Evolutionary conservation across 2,888 invertebrate species (phyloP).

Genomic region (Drosophila meridionalis): DNA sequence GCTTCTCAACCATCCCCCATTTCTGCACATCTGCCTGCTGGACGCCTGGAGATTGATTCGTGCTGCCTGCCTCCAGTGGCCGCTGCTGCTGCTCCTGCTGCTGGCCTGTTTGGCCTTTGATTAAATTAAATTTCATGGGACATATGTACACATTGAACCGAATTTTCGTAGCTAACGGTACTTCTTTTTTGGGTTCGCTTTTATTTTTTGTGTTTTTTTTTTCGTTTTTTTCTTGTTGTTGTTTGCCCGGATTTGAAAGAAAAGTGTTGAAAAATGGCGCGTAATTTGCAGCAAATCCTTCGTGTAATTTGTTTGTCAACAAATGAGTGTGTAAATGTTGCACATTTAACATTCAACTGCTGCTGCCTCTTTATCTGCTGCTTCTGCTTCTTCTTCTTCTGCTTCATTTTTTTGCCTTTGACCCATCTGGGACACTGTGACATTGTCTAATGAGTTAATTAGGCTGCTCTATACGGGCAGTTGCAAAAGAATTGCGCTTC

Average conservation of each 20-base stretch:
- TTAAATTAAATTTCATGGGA: constrained; percentile 83
- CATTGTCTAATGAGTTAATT: constrained; percentile 79
- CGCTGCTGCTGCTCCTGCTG: constrained; percentile 7
- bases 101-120: constrained; percentile 80
- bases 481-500: constrained; percentile 21
- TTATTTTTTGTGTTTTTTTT: background rate
- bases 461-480: constrained; percentile 65
- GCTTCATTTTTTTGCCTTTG: constrained; percentile 2
- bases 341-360: constrained; percentile 65
- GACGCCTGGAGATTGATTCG: constrained; percentile 82
- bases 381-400: constrained; percentile 6
- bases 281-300: constrained; percentile 77
- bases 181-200: constrained; percentile 16
- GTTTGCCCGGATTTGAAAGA: constrained; percentile 54
- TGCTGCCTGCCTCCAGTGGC: constrained; percentile 54
- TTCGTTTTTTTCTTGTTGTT: constrained; percentile 25
- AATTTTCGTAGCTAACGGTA: constrained; percentile 38
- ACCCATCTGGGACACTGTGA: constrained; percentile 43
- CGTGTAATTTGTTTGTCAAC: constrained; percentile 77
- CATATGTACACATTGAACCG: constrained; percentile 75
- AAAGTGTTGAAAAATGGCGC: constrained; percentile 73
- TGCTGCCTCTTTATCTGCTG: background rate
- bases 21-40: constrained; percentile 54
- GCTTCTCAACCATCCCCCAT: constrained; percentile 20
- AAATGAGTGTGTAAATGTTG: constrained; percentile 78